Evolutionary conservation across 2,113 vertebrate genomes (phyloP).

Genomic region (Corvus cornix): DNA sequence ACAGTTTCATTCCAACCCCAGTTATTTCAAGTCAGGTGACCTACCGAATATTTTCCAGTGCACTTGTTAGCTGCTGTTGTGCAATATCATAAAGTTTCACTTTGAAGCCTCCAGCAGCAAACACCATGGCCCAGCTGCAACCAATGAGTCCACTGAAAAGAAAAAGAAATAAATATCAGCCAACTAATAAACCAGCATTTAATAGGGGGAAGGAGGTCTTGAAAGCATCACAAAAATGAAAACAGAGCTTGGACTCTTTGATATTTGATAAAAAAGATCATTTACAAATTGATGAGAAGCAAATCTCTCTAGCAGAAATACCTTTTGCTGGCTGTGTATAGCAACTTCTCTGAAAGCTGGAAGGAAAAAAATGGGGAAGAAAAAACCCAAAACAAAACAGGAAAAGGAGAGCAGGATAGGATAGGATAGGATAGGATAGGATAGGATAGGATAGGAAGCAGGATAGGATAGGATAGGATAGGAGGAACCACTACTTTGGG

Average conservation of each 20-base stretch:
- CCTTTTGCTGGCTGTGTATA: neutral
- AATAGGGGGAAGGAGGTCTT: neutral
- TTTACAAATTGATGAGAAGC: neutral
- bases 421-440: too few species aligned
- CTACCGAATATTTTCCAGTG: conserved; percentile 85
- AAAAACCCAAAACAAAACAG: neutral
- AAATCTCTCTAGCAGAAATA: neutral
- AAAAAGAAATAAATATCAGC: neutral
- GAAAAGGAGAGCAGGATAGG: neutral
- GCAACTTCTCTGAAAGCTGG: neutral
- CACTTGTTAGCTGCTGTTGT: conserved; percentile 79
- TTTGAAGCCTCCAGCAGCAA: conserved; percentile 86
- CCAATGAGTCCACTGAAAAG: conserved; percentile 90
- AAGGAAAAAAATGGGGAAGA: neutral
- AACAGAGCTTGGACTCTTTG: neutral
- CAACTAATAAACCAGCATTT: neutral
- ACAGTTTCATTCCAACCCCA: neutral
- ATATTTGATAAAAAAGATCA: neutral
- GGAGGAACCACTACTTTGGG: neutral
- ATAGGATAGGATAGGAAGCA: too few species aligned
- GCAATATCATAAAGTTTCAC: conserved; percentile 91
- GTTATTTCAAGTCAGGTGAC: neutral
- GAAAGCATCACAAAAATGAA: neutral
- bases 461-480: neutral
- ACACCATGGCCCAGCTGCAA: conserved; percentile 93